Conservation (phyloP, 2,113 vertebrate genomes). For the Girardinichthys multiradiatus region DNA sequence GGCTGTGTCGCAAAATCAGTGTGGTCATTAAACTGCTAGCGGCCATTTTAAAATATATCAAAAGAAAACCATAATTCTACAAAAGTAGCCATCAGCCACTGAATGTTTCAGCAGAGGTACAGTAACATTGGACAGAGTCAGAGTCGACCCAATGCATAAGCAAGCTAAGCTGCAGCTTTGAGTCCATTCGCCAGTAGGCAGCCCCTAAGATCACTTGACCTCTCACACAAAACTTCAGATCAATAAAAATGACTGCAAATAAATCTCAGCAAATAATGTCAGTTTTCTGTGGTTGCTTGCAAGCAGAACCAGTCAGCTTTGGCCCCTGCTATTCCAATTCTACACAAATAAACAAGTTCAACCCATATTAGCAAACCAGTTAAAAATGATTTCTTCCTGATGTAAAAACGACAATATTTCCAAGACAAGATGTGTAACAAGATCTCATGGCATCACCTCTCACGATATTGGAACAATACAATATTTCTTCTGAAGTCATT, state of each 20-base stretch:
- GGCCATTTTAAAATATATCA: conserved; percentile 84
- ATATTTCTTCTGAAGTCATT: neutral
- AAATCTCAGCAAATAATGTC: no score
- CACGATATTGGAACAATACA: neutral
- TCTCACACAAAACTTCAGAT: neutral
- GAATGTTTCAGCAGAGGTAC: neutral
- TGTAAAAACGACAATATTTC: neutral
- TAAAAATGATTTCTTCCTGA: neutral
- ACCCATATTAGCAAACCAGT: neutral
- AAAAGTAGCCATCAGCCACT: neutral
- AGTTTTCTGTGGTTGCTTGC: no score
- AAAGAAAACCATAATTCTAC: neutral
- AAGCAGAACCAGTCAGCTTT: no score
- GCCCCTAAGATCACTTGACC: no score
- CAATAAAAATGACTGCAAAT: neutral
- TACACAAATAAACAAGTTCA: no score
- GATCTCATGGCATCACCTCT: neutral
- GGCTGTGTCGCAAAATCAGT: conserved; percentile 89
- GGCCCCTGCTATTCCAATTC: no score
- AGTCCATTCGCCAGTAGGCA: neutral
- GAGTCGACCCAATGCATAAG: neutral
- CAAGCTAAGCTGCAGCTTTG: neutral
- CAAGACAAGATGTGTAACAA: neutral
- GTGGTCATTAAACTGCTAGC: conserved; percentile 90
- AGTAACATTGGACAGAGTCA: neutral